Base-by-base conservation (phyloP, 2,888 invertebrate species). In the Troilus luridus region DNA sequence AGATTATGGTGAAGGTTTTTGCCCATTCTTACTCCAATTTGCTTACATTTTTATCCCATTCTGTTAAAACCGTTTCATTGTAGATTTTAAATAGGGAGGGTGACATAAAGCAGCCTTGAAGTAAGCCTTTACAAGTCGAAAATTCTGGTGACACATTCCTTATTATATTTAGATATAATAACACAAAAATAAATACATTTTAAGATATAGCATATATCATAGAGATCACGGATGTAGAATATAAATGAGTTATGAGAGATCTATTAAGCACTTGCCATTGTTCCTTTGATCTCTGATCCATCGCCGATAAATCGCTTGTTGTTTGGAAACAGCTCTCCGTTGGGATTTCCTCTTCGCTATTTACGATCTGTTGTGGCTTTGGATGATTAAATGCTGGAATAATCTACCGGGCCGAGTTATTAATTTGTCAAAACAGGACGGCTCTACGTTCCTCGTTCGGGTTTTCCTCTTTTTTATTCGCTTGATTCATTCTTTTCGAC, bases 401-500 rank as follows among this genome's bases (percentile, higher is more conserved):
- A 77, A 77, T 41, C 27, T 41, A 77, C 7, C 8, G 6, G 1
- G 0, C 17, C 8, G 8, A 17, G 14, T 77, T 27, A 77, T 77
- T 77, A 77, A 77, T 77, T 77, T 77, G 72, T 77, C 72, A 41
- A 77, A 24, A 27, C 67, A 67, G 12, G 67, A 64, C 64, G 14
- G 72, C 72, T 77, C 72, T n/a, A 17, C 17, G 2, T 77, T 77
- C 7, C 72, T 77, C 27, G 17, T 77, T 27, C 7, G 14, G 41
- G 14, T 41, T 27, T 67, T 41, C 41, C 41, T 41, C 41, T 67
- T 67, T 67, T 12, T 11, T 64, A 9, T 6, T 24, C 62, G 62
- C n/a, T 64, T 64, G 64, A 64, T 64, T 64, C 64, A 64, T 64
- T n/a, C n/a, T n/a, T n/a, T 64, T 64, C 64, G n/a, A 64, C n/a